These are phyloP conservation scores for Coenonympha arcania DNA, from an alignment of 2,888 invertebrate species.

Conservation along the genomic window DNA sequence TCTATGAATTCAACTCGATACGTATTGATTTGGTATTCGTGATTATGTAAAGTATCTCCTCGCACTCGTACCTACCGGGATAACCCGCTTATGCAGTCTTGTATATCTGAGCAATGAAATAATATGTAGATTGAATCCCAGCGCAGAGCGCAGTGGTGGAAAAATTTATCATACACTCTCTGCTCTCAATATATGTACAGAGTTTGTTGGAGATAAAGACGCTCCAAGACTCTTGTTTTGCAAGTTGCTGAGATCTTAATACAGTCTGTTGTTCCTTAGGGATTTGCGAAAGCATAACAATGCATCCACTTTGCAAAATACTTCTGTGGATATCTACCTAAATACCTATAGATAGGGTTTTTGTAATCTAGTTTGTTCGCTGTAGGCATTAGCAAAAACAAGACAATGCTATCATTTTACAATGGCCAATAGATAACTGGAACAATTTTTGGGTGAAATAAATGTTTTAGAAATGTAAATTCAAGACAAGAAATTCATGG, in stretches of 20 bases:
- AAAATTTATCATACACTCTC: not conserved
- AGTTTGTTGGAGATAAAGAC: not conserved
- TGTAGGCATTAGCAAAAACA: not conserved
- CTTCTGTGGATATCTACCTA: no score
- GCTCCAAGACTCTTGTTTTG: not conserved
- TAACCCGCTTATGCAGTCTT: not conserved
- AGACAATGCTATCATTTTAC: not conserved
- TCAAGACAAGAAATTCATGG: no score
- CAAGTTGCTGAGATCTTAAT: constrained; percentile 1
- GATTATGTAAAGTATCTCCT: not conserved
- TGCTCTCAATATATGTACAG: not conserved
- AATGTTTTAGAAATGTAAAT: no score
- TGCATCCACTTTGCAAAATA: constrained; percentile 5
- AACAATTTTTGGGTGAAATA: no score
- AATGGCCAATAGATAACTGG: not conserved
- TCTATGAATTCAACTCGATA: not conserved
- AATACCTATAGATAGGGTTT: not conserved
- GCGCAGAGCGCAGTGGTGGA: not conserved
- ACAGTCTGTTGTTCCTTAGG: not conserved
- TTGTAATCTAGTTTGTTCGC: not conserved
- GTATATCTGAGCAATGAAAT: not conserved
- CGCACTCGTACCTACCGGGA: not conserved
- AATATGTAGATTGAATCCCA: not conserved
- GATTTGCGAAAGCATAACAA: not conserved
- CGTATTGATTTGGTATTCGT: constrained; percentile 1